These are phyloP conservation scores for Spisula subtruncata DNA, from an alignment of 2,888 invertebrate species.

Conservation along the genomic window DNA sequence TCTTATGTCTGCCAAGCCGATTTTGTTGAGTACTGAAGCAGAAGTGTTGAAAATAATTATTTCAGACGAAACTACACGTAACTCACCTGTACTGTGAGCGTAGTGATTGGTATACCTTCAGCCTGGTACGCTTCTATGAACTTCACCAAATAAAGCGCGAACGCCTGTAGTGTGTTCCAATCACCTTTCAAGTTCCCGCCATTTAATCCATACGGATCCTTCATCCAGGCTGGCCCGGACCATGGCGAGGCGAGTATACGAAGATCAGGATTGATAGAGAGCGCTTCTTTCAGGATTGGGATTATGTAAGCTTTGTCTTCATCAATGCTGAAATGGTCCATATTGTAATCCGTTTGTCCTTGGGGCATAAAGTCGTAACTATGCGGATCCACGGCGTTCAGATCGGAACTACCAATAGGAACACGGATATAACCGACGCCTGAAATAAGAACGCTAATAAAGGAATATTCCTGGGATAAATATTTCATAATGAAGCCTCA, in stretches of 20 bases:
- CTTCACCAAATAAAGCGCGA: slow-evolving; percentile 59
- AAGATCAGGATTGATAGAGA: slow-evolving; percentile 62
- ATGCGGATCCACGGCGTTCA: slow-evolving; percentile 67
- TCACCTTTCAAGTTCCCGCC: slow-evolving; percentile 69
- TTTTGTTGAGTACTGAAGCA: no score
- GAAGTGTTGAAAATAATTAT: no score
- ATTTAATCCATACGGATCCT: slow-evolving; percentile 56
- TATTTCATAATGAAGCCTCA: no score
- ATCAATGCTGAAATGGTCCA: slow-evolving; percentile 70
- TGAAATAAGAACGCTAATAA: no score
- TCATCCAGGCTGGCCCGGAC: slow-evolving; percentile 74
- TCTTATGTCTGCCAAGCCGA: no score
- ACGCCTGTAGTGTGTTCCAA: slow-evolving; percentile 58
- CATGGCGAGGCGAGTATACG: slow-evolving; percentile 69
- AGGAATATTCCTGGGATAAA: not conserved
- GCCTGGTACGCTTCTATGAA: slow-evolving; percentile 70
- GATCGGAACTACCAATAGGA: slow-evolving; percentile 70
- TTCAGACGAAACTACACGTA: no score
- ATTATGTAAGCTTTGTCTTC: slow-evolving; percentile 69
- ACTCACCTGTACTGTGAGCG: slow-evolving; percentile 58
- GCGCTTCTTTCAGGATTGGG: slow-evolving; percentile 69
- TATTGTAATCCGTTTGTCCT: slow-evolving; percentile 63
- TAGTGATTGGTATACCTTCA: slow-evolving; percentile 69
- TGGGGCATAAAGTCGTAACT: slow-evolving; percentile 63
- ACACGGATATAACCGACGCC: slow-evolving; percentile 69